Evolutionary conservation across 2,888 invertebrate genomes (phyloP), one percentile per base, ranked within the genome.

Genomic region (Mesorhabditis sp.): DNA sequence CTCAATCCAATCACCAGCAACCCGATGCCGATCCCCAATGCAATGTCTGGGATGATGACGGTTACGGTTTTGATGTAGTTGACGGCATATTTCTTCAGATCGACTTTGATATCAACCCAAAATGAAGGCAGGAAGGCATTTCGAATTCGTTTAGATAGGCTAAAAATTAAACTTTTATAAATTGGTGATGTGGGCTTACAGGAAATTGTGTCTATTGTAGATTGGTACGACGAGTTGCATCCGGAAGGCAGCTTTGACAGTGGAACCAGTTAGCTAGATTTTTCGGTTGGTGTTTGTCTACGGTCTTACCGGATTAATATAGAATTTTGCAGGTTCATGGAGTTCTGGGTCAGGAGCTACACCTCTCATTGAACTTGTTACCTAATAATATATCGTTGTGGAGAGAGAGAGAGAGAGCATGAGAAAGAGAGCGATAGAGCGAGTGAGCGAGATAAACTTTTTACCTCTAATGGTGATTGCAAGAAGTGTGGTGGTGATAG

Each of bases 401-500:
- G n/a, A 50, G 58, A 13, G n/a, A 50, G 13, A 13, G 6, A 50
- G 1, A n/a, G 10, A 50, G n/a, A 13, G 58, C n/a, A 10, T 13
- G n/a, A 50, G 58, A 50, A 50, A 1, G 58, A 50, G 7, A 13
- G 7, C 1, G 10, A 50, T 10, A 50, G 58, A 50, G 58, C 10
- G 58, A n/a, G n/a, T 50, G 10, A n/a, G n/a, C n/a, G 10, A 10
- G 10, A 13, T n/a, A n/a, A 50, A 13, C 58, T 50, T 50, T 50
- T 50, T 50, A 78, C 78, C 50, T 72, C 74, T 43, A 67, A n/a
- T 4, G 81, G 80, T n/a, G 82, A 70, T 68, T 76, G 73, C 43
- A 75, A 72, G 66, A 82, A 82, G 66, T 82, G 82, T 4, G 82
- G 82, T 5, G 77, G 77, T 3, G 77, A 76, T 3, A 81, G 68